Evolutionary conservation across 2,113 vertebrate genomes (phyloP).

Genomic region (Burhinus oedicnemus): DNA sequence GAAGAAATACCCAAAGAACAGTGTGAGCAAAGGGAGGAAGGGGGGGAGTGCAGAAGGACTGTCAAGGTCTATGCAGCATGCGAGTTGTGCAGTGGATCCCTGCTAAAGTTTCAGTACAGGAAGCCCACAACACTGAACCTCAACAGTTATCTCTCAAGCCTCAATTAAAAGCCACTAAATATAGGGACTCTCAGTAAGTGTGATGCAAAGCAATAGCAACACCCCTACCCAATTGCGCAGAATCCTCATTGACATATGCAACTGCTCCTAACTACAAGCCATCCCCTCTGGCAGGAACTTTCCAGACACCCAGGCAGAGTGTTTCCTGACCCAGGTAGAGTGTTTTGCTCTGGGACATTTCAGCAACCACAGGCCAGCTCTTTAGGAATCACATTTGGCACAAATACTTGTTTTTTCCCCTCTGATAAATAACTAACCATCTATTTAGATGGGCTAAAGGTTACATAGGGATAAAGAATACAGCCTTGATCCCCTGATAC

Average conservation of each 20-base stretch:
- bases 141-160: not conserved
- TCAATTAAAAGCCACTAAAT: not conserved
- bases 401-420: conserved; percentile 58
- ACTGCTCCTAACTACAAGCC: not conserved
- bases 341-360: conserved; percentile 1
- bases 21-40: fast-evolving
- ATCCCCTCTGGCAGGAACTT: not conserved
- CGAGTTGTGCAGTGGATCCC: not conserved
- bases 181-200: not conserved
- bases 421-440: not conserved
- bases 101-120: not conserved
- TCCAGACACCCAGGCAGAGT: conserved; percentile 34
- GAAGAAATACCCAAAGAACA: not conserved
- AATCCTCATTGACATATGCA: not conserved
- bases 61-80: not conserved
- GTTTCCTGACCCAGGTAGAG: conserved; percentile 47
- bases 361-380: not conserved
- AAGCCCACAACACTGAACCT: not conserved
- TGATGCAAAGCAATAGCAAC: not conserved
- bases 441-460: conserved; percentile 25
- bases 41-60: not conserved
- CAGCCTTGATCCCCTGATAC: not conserved
- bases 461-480: not conserved
- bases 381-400: conserved; percentile 33
- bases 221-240: not conserved